Evolutionary conservation across 1,140 invertebrate species (phyloP).

Genomic region (Temnothorax nylanderi): DNA sequence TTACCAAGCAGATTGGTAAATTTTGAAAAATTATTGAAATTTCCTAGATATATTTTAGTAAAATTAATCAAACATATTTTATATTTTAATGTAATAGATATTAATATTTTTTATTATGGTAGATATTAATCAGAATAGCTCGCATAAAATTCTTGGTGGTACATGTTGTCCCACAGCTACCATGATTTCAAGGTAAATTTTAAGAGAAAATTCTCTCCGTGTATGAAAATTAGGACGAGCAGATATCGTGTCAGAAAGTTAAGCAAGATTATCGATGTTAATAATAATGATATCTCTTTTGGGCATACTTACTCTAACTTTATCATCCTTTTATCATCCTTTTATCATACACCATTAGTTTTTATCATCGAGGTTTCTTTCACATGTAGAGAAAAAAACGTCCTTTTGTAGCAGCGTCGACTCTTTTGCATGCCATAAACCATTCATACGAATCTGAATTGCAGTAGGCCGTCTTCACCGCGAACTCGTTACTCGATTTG

Average conservation of each 20-base stretch:
- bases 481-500: slow-evolving; percentile 35
- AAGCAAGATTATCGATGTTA: neutral
- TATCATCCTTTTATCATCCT: neutral
- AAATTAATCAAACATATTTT: too few relatives aligned
- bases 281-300: neutral
- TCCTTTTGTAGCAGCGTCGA: neutral
- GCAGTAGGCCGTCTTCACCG: neutral
- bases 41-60: too few relatives aligned
- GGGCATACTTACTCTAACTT: neutral
- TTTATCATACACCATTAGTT: neutral
- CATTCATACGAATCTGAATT: neutral
- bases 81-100: too few relatives aligned
- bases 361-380: neutral
- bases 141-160: too few relatives aligned
- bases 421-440: neutral
- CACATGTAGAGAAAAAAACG: neutral
- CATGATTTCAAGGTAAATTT: too few relatives aligned
- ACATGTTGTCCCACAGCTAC: too few relatives aligned
- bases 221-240: neutral
- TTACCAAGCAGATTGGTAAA: too few relatives aligned
- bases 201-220: too few relatives aligned
- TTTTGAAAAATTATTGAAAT: too few relatives aligned
- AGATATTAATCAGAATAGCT: too few relatives aligned
- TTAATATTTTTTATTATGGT: too few relatives aligned
- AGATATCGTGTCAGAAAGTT: neutral